A percentile compares a stretch with the other conserved stretches of the same genome.
phyloP scores from a whole-genome alignment of 1,140 invertebrate genomes.

The Drosophila nebulosa region DNA sequence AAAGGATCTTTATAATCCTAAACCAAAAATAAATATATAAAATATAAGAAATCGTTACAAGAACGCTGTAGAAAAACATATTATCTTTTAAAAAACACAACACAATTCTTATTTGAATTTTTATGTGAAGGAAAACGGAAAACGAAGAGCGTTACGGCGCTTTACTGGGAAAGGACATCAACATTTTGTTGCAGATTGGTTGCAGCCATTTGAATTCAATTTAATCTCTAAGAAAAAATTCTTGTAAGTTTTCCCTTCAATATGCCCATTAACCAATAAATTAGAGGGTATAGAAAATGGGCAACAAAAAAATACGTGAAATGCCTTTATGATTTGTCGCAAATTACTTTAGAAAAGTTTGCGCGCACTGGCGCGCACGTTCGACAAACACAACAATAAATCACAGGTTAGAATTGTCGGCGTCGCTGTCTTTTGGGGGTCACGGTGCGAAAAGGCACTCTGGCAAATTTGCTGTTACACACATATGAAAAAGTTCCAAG shows the following conservation, averaged over 20 bases:
- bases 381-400: slow-evolving; percentile 77
- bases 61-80: too few species aligned
- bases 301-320: slow-evolving; percentile 13
- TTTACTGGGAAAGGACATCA: too few species aligned
- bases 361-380: slow-evolving; percentile 43
- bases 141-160: too few species aligned
- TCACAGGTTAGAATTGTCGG: slow-evolving; percentile 30
- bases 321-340: slow-evolving; percentile 73
- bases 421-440: background rate
- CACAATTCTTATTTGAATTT: too few species aligned
- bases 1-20: too few species aligned
- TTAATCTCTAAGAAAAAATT: too few species aligned
- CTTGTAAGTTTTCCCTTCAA: background rate
- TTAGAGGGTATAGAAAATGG: slow-evolving; percentile 9
- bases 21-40: too few species aligned
- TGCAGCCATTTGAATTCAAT: too few species aligned
- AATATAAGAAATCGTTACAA: too few species aligned
- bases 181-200: too few species aligned
- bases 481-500: slow-evolving; percentile 18
- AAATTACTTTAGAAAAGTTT: slow-evolving; percentile 76
- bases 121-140: too few species aligned
- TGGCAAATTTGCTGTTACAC: slow-evolving; percentile 21
- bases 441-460: slow-evolving; percentile 18
- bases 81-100: too few species aligned
- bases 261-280: slow-evolving; percentile 22